These are phyloP conservation scores for Myiotriccus ornatus DNA, from an alignment of 2,797 vertebrate species.

Conservation along the genomic window DNA sequence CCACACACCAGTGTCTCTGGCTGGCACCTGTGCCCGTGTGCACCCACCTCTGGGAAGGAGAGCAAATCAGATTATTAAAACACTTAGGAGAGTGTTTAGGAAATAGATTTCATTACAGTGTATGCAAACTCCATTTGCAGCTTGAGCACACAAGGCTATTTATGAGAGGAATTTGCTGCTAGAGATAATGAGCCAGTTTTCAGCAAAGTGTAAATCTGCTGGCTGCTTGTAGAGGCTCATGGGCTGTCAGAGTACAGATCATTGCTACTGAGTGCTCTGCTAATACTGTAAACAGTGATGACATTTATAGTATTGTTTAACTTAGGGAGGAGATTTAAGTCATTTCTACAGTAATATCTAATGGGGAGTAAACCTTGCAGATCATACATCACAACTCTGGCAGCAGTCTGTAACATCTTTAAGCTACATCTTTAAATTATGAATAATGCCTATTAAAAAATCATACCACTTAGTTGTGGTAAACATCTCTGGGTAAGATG, in stretches of 20 bases:
- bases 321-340: conserved; percentile 19
- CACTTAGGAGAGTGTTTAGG: not conserved
- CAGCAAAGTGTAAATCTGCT: conserved; percentile 39
- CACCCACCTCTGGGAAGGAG: not conserved
- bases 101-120: conserved; percentile 4
- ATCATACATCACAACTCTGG: not conserved
- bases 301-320: conserved; percentile 51
- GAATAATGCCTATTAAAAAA: conserved; percentile 20
- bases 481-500: not conserved
- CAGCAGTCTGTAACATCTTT: not conserved
- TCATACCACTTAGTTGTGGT: not conserved
- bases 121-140: conserved; percentile 23
- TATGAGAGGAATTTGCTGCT: conserved; percentile 46
- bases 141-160: conserved; percentile 40
- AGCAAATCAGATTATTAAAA: not conserved
- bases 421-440: conserved; percentile 10
- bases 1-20: not conserved
- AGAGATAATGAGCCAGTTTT: conserved; percentile 59
- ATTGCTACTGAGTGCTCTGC: not conserved
- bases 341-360: not conserved
- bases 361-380: not conserved
- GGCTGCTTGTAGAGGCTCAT: conserved; percentile 23
- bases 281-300: conserved; percentile 43
- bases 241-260: conserved; percentile 15
- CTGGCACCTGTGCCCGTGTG: not conserved